Base-by-base conservation (phyloP, 2,113 vertebrate species). In the Chrysochloris asiatica region DNA sequence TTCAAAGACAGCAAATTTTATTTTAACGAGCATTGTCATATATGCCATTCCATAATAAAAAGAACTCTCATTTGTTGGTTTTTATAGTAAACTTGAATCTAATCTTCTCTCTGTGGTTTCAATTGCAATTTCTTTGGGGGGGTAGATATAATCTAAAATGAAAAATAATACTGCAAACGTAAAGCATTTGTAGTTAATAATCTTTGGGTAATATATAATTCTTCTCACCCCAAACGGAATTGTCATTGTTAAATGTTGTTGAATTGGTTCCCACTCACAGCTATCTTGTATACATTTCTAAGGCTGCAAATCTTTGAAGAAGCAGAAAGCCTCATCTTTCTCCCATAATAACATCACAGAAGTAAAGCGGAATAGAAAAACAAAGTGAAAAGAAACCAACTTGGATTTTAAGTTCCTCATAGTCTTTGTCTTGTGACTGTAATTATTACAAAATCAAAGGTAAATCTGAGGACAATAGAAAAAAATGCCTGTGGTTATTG, bases 141-240 rank as follows among this genome's bases (percentile, higher is more conserved):
- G n/a, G 65, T 63, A 75, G 83, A 90, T 73, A 4, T 59, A 36
- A 84, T 84, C 92, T 79, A 56, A 67, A 65, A 61, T 88, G n/a
- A 30, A 52, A 92, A 87, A 72, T 82, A n/a, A 71, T 90, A 8
- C 36, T 75, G 52, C 4, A 36, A 36, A 56, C 48, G 48, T 54
- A 79, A 77, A 63, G 67, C n/a, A 75, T 50, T 65, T 90, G 4
- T 48, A 75, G 65, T 83, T 67, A 86, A 78, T 83, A 61, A 1
- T 3, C 54, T 82, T 89, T 50, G 13, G 26, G 2, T n/a, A 72
- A 72, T 71, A 65, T 43, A 50, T 86, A 77, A 41, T 41, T 78
- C 16, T 78, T 5, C 10, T 63, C 2, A 54, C 0, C 2, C 1
- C 41, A 22, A 54, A 63, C 11, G 43, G 71, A 56, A 56, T 56